Conservation (phyloP, 2,113 vertebrate species). For the Sander vitreus region DNA sequence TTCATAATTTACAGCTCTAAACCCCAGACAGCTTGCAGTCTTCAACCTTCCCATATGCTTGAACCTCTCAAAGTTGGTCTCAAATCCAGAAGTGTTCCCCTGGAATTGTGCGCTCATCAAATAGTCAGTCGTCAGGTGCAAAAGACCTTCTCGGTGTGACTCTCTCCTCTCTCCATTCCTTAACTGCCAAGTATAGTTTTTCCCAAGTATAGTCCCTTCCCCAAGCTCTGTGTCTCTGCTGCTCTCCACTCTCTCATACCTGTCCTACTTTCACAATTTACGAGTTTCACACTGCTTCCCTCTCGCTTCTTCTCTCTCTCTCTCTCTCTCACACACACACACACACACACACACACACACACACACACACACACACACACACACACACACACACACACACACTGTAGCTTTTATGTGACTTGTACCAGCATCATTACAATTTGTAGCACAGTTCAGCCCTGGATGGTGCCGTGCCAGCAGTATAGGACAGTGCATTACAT, state of each 20-base stretch:
- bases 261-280: slow-evolving; percentile 78
- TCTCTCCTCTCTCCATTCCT: slow-evolving; percentile 25
- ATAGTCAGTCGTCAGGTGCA: slow-evolving; percentile 14
- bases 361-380: slow-evolving; percentile 13
- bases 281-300: slow-evolving; percentile 60
- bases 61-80: not conserved
- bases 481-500: not conserved
- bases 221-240: slow-evolving; percentile 60
- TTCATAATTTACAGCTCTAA: slow-evolving; percentile 21
- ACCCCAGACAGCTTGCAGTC: not conserved
- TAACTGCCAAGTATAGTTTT: slow-evolving; percentile 72
- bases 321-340: slow-evolving; percentile 14
- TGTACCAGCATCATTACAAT: slow-evolving; percentile 12
- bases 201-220: slow-evolving; percentile 71
- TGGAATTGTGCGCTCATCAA: slow-evolving; percentile 2
- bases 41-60: not conserved
- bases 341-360: slow-evolving; percentile 6
- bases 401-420: not conserved
- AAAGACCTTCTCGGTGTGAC: slow-evolving; percentile 13
- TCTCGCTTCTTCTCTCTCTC: slow-evolving; percentile 31
- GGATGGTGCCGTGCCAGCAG: not conserved
- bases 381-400: slow-evolving; percentile 16
- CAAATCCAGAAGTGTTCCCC: too few relatives aligned
- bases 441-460: slow-evolving; percentile 16
- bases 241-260: slow-evolving; percentile 68